Evolutionary conservation across 1,140 invertebrate species (phyloP), one percentile per base, ranked within the genome.

Genomic region (Calycopis cecrops): DNA sequence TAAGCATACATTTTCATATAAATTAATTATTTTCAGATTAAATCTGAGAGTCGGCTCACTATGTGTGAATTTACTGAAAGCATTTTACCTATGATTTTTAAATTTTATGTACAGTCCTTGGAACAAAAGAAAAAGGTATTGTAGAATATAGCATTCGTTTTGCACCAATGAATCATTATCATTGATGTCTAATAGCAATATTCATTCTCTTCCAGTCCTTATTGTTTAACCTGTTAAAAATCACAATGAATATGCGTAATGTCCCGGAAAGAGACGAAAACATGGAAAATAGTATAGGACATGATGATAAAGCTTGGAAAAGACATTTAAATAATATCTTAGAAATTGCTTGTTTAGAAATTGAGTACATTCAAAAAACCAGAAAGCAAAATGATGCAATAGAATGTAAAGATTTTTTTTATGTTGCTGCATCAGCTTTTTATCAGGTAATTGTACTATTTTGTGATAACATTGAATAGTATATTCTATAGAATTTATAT

Each of bases 121-220:
- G 76, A 83, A 48, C 59, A 65, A 28, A 83, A 77, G 62, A 81
- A 78, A 53, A 86, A 86, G 78, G 83, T 81, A 67, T 16, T 14
- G n/a, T 59, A 28, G 34, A 9, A 14, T 38, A 48, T 9, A 40
- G 7, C 4, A 14, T 21, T 16, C 48, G 6, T 53, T 10, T 17
- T 11, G 1, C 2, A 53, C 12, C 10, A 9, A 28, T 4, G 17
- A 14, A 21, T 17, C 17, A n/a, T 42, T 17, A 51, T 28, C n/a
- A n/a, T n/a, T n/a, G n/a, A n/a, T 11, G 12, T 48, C 1, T 37
- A 3, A 6, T 3, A 28, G 12, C 47, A 42, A 37, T 40, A 48
- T 61, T 44, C 17, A 21, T 76, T 79, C 51, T 44, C 17, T 76
- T 79, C 51, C 61, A 85, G 82, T 49, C 47, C 34, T 57, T 65